Evolutionary conservation across 2,888 invertebrate genomes (phyloP).

Genomic region (Andrena minutula): DNA sequence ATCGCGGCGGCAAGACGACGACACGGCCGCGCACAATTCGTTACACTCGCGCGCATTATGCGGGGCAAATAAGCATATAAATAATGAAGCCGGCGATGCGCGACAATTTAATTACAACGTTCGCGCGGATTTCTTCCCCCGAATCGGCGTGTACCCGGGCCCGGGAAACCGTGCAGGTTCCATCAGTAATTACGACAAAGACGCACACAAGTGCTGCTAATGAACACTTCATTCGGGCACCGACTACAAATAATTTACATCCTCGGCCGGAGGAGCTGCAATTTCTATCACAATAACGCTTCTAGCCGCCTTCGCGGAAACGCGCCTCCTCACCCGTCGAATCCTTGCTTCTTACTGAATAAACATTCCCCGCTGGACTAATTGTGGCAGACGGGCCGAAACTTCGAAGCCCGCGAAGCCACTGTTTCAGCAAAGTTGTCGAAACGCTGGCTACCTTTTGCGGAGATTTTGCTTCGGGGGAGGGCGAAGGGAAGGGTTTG

Average conservation of each 20-base stretch:
- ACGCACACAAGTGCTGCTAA: slow-evolving; percentile 63
- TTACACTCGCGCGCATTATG: slow-evolving; percentile 59
- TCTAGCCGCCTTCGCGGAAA: slow-evolving; percentile 29
- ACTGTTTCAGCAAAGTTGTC: background rate
- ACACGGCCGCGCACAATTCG: slow-evolving; percentile 51
- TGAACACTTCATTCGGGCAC: slow-evolving; percentile 62
- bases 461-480: background rate
- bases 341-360: slow-evolving; percentile 27
- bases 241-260: slow-evolving; percentile 62
- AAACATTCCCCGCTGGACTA: slow-evolving; percentile 42
- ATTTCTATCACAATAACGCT: slow-evolving; percentile 55
- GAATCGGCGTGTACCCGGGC: slow-evolving; percentile 44
- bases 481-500: no score
- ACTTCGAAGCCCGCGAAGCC: background rate
- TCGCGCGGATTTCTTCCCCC: slow-evolving; percentile 59
- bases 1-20: slow-evolving; percentile 33
- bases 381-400: slow-evolving; percentile 5
- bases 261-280: slow-evolving; percentile 45
- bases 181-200: slow-evolving; percentile 66
- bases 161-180: slow-evolving; percentile 44
- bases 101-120: slow-evolving; percentile 67
- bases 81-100: slow-evolving; percentile 62
- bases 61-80: slow-evolving; percentile 63
- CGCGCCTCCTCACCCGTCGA: slow-evolving; percentile 10
- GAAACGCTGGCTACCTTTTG: background rate